Percentiles rank a stretch among this genome's conserved stretches.
These are phyloP conservation scores for Rhynchonycteris naso DNA, from an alignment of 2,797 vertebrate species.

Conservation along the genomic window DNA sequence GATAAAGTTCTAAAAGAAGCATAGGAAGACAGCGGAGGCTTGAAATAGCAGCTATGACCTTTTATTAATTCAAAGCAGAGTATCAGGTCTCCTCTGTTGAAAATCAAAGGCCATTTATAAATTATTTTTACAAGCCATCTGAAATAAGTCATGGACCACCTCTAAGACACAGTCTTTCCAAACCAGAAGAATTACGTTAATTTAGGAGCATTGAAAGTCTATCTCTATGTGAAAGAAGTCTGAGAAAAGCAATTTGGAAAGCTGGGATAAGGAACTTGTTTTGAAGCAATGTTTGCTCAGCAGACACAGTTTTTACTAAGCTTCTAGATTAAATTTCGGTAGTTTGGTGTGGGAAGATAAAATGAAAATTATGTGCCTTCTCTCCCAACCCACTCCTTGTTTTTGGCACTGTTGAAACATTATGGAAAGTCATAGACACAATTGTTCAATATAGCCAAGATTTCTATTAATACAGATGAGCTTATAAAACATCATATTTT, in stretches of 20 bases:
- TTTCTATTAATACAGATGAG: neutral
- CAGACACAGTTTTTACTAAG: neutral
- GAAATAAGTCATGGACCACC: neutral
- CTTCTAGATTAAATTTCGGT: neutral
- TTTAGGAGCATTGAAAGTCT: neutral
- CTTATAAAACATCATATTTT: neutral
- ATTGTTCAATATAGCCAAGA: neutral
- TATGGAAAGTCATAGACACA: neutral
- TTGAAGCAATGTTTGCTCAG: neutral
- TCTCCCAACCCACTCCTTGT: neutral
- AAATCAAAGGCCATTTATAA: constrained; percentile 30
- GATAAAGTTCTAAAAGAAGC: constrained; percentile 21
- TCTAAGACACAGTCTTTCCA: neutral
- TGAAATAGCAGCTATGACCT: neutral
- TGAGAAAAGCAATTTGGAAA: neutral
- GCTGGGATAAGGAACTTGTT: neutral
- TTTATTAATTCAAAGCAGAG: constrained; percentile 32
- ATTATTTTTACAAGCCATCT: neutral
- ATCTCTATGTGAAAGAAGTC: neutral
- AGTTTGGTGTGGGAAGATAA: neutral
- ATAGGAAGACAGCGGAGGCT: neutral
- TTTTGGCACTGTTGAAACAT: neutral
- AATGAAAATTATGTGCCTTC: neutral
- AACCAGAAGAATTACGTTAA: neutral
- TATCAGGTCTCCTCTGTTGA: neutral